These are phyloP conservation scores for Metridium senile DNA, from an alignment of 92 coral and sea anemone species.

Conservation along the genomic window DNA sequence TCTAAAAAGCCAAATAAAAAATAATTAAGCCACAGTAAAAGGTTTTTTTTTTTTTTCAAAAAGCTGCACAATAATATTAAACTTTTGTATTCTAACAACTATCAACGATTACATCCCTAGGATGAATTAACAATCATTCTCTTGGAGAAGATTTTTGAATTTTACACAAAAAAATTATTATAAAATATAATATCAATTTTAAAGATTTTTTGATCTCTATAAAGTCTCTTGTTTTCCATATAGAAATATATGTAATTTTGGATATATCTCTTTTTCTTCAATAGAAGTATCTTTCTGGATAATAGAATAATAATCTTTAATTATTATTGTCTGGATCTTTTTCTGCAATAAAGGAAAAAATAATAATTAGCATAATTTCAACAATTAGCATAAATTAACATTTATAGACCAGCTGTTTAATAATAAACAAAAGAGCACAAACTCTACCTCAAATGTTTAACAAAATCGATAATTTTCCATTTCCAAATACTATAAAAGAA, in stretches of 20 bases:
- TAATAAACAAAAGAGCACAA: neutral
- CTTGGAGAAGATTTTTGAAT: neutral
- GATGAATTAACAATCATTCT: neutral
- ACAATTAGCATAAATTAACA: neutral
- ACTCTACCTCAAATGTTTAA: neutral
- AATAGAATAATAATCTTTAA: too few relatives aligned
- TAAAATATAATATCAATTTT: slow-evolving; percentile 2
- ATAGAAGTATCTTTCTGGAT: neutral
- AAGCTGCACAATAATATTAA: neutral
- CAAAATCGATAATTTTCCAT: neutral
- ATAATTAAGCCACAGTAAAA: too few relatives aligned
- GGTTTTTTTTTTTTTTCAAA: neutral
- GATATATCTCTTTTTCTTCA: neutral
- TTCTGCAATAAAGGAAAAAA: neutral
- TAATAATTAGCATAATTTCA: neutral
- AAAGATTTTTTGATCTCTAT: neutral
- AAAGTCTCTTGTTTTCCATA: neutral
- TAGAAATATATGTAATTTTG: neutral
- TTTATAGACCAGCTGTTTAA: neutral
- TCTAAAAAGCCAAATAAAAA: too few relatives aligned
- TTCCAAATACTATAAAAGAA: neutral
- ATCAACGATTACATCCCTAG: neutral
- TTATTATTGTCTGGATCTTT: too few relatives aligned
- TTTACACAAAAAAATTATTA: neutral
- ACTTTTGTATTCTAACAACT: neutral